These are phyloP conservation scores for Euproctis similis DNA, from an alignment of 2,888 invertebrate genomes.

Conservation along the genomic window DNA sequence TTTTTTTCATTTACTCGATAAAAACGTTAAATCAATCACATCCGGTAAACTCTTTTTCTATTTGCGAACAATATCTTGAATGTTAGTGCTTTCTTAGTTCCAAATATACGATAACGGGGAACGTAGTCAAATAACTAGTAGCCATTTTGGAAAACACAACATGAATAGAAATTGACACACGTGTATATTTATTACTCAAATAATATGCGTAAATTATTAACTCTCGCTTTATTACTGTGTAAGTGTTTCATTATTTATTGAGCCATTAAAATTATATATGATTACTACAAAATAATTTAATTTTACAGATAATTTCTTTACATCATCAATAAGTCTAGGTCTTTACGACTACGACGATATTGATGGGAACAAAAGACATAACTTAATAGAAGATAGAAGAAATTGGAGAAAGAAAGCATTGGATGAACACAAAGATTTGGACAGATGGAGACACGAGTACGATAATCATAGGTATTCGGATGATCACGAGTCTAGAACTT, in stretches of 20 bases:
- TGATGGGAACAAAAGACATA: slow-evolving; percentile 45
- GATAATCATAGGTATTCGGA: slow-evolving; percentile 43
- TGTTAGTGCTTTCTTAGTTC: slow-evolving; percentile 32
- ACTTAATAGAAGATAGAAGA: slow-evolving; percentile 48
- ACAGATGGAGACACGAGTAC: slow-evolving; percentile 42
- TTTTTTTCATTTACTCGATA: slow-evolving; percentile 31
- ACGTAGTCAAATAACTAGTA: slow-evolving; percentile 27
- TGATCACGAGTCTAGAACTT: slow-evolving; percentile 38
- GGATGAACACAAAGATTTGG: slow-evolving; percentile 49
- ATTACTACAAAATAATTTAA: neutral
- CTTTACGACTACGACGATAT: slow-evolving; percentile 57
- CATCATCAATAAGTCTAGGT: slow-evolving; percentile 35
- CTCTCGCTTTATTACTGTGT: slow-evolving; percentile 60
- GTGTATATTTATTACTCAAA: slow-evolving; percentile 21
- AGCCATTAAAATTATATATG: neutral
- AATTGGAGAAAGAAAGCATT: slow-evolving; percentile 58
- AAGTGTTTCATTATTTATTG: slow-evolving; percentile 28
- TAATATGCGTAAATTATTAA: slow-evolving; percentile 52
- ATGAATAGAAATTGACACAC: slow-evolving; percentile 15
- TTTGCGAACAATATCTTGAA: slow-evolving; percentile 33
- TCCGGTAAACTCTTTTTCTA: slow-evolving; percentile 31
- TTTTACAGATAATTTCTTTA: slow-evolving; percentile 54
- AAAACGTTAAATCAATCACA: slow-evolving; percentile 33
- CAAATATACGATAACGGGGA: slow-evolving; percentile 29
- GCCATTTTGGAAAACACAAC: slow-evolving; percentile 23